phyloP scores from a whole-genome alignment of 2,888 invertebrate genomes.

The Abrostola triplasia region DNA sequence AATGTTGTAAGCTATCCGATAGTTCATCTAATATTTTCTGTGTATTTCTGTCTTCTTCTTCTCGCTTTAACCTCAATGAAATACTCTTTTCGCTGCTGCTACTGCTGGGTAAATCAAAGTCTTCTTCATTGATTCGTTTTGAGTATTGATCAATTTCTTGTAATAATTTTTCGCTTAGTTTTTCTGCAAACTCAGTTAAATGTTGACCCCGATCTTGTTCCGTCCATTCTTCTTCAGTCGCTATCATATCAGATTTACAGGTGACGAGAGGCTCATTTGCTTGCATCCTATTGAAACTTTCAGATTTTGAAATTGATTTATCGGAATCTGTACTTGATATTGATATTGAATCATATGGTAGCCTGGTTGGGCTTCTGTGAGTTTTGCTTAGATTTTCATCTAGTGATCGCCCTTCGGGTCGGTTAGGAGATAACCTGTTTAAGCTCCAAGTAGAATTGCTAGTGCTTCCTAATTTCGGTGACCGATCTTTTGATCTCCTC shows the following conservation, averaged over 20 bases:
- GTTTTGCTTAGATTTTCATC: constrained; percentile 83
- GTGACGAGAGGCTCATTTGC: constrained; percentile 86
- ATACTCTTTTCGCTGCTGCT: constrained; percentile 86
- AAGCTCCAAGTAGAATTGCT: constrained; percentile 87
- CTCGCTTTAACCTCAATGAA: constrained; percentile 83
- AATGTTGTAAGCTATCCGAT: constrained; percentile 85
- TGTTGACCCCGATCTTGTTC: constrained; percentile 90
- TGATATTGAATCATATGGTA: constrained; percentile 85
- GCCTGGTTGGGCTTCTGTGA: constrained; percentile 83
- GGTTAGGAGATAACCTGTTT: constrained; percentile 83
- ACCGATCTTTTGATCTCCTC: constrained; percentile 84
- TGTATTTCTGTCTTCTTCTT: constrained; percentile 84
- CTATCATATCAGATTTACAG: constrained; percentile 84
- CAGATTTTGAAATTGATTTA: constrained; percentile 86
- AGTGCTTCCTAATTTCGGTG: constrained; percentile 84
- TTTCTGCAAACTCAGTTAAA: constrained; percentile 93
- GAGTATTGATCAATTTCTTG: constrained; percentile 92
- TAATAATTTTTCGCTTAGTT: constrained; percentile 93
- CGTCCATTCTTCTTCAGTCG: constrained; percentile 88
- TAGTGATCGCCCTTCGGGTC: constrained; percentile 84
- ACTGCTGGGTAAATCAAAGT: constrained; percentile 85
- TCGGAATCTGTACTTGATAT: constrained; percentile 86
- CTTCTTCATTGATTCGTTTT: constrained; percentile 85
- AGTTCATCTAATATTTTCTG: constrained; percentile 84
- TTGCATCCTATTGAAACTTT: constrained; percentile 85